Evolutionary conservation across 2,888 invertebrate genomes (phyloP).

Genomic region (Drosophila subsilvestris): DNA sequence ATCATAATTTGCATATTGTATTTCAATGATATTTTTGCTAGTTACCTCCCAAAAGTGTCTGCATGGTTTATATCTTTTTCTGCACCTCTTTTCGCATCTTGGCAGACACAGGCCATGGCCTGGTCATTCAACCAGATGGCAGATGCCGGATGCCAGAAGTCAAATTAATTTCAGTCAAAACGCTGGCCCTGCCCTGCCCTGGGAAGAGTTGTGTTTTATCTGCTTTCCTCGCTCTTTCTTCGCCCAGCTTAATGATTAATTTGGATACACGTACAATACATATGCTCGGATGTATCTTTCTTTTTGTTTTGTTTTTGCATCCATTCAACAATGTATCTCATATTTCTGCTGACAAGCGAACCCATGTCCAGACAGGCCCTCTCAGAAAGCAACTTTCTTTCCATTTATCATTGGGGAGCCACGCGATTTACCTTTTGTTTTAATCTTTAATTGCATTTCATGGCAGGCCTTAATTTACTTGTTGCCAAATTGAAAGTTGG

Average conservation of each 20-base stretch:
- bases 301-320: slow-evolving; percentile 1
- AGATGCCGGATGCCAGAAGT: slow-evolving; percentile 37
- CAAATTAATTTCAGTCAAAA: slow-evolving; percentile 76
- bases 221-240: slow-evolving; percentile 45
- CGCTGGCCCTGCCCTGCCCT: slow-evolving; percentile 50
- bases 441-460: slow-evolving; percentile 69
- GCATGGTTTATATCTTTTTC: slow-evolving; percentile 61
- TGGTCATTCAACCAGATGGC: neutral
- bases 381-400: slow-evolving; percentile 38
- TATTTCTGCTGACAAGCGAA: slow-evolving; percentile 46
- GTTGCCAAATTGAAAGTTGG: slow-evolving; percentile 76
- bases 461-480: slow-evolving; percentile 73
- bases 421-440: slow-evolving; percentile 33
- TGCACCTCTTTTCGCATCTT: slow-evolving; percentile 48
- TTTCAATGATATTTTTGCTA: slow-evolving; percentile 33
- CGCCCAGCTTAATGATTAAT: slow-evolving; percentile 65
- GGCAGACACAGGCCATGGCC: neutral
- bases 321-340: slow-evolving; percentile 38
- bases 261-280: slow-evolving; percentile 29
- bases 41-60: slow-evolving; percentile 59
- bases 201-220: slow-evolving; percentile 60
- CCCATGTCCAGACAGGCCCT: slow-evolving; percentile 19
- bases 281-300: slow-evolving; percentile 40
- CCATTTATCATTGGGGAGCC: slow-evolving; percentile 32
- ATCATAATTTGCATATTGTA: slow-evolving; percentile 26